A percentile compares a stretch with the other conserved stretches of the same genome.
Evolutionary conservation across 2,113 vertebrate species (phyloP).

Genomic region (Scolopax mira): DNA sequence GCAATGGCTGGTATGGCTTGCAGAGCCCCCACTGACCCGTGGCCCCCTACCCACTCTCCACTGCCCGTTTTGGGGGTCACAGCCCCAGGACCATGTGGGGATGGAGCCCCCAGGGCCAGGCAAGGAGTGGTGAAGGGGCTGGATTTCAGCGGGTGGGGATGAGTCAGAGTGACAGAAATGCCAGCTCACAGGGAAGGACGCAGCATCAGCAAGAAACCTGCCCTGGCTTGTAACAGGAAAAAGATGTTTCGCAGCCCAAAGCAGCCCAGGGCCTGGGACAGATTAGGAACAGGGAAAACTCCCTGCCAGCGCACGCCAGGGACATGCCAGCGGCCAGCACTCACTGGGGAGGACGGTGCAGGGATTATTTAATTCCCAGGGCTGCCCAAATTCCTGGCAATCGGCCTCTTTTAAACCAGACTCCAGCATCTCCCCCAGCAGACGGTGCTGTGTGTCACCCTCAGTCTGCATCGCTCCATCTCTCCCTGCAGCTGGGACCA

Average conservation of each 20-base stretch:
- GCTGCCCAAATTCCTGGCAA: neutral
- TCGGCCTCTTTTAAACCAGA: neutral
- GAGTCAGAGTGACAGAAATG: neutral
- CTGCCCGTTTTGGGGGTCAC: neutral
- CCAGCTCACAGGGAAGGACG: neutral
- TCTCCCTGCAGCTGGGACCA: neutral
- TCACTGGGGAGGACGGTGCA: neutral
- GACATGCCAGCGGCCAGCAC: neutral
- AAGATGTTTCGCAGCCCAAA: neutral
- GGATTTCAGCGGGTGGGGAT: neutral
- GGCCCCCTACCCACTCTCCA: neutral
- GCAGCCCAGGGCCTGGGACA: neutral
- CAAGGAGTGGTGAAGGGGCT: neutral
- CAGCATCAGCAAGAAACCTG: constrained; percentile 24
- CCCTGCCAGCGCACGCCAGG: neutral
- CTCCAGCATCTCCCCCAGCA: neutral
- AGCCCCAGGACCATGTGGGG: no score
- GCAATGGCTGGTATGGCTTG: rapidly evolving
- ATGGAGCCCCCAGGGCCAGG: rapidly evolving
- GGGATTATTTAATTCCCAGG: neutral
- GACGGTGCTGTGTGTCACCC: neutral
- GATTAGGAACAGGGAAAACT: neutral
- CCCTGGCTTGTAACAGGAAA: neutral
- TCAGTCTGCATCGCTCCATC: rapidly evolving
- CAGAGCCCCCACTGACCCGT: neutral